A percentile compares a stretch with the other conserved stretches of the same genome.
phyloP scores from a whole-genome alignment of 2,888 invertebrate genomes.

The Erynnis tages region DNA sequence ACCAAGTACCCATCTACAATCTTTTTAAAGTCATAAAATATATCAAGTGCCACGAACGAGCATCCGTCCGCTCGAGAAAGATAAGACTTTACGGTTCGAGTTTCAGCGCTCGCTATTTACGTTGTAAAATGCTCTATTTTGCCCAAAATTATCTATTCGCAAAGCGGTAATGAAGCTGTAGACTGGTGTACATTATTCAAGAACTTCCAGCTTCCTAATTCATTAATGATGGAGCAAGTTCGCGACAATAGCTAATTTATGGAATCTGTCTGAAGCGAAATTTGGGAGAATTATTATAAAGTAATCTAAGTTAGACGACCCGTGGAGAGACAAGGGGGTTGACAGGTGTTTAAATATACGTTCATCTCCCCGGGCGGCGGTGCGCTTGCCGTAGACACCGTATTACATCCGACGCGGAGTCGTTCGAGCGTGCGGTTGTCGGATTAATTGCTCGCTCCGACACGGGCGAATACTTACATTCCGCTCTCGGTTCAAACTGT shows the following conservation, averaged over 20 bases:
- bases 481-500: conserved; percentile 28
- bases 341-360: conserved; percentile 74
- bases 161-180: conserved; percentile 57
- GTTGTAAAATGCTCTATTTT: conserved; percentile 56
- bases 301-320: conserved; percentile 76
- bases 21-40: conserved; percentile 35
- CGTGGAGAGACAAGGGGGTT: conserved; percentile 59
- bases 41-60: conserved; percentile 38
- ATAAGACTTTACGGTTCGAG: conserved; percentile 58
- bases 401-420: conserved; percentile 54
- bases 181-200: conserved; percentile 40
- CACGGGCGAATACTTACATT: conserved; percentile 33
- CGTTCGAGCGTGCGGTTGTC: conserved; percentile 54
- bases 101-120: conserved; percentile 54
- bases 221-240: conserved; percentile 67
- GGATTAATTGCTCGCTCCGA: conserved; percentile 51
- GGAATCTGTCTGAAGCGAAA: conserved; percentile 64
- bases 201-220: conserved; percentile 46
- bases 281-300: conserved; percentile 72
- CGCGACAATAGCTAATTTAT: conserved; percentile 66
- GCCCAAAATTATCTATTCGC: conserved; percentile 55
- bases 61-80: conserved; percentile 47
- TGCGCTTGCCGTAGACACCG: conserved; percentile 47
- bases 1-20: background rate
- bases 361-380: conserved; percentile 45